Evolutionary conservation across 2,888 invertebrate genomes (phyloP), one percentile per base, ranked within the genome.

Genomic region (Neria commutata): DNA sequence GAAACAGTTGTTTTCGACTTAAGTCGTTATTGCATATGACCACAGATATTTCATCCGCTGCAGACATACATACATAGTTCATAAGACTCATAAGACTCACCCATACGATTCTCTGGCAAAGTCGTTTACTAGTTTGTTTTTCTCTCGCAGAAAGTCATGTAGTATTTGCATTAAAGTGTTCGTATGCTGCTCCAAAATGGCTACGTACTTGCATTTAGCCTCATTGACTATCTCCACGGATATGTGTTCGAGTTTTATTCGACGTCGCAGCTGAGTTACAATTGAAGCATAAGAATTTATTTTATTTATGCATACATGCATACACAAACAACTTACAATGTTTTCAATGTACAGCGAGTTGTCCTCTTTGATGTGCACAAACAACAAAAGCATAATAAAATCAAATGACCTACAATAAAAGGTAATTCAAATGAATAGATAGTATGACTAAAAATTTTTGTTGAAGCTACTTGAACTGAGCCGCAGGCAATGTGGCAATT

Each of bases 361-460:
- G 37, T 85, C 85, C 71, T 86, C 86, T 55, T 85, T 83, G 52
- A 84, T 84, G n/a, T 86, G 84, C 66, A 88, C 86, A 19, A 90
- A 78, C 67, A 90, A 84, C n/a, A 90, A 74, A 17, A 91, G 76
- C 63, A 91, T 82, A 17, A 89, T 79, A 52, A 91, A 83, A 80
- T 92, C 91, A 61, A 91, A 83, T 1, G 90, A 84, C 80, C 88
- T 88, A 62, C 11, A 61, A 67, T 11, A 52, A 42, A 29, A 3
- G 47, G 37, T n/a, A 17, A 23, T 10, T 42, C 2, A 42, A 25
- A 50, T 25, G 46, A 46, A 33, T 26, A 51, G 51, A 3, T n/a
- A 11, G n/a, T 19, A 17, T 16, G 19, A 49, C n/a, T 37, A 17
- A 37, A 21, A 53, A 46, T 34, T 25, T 11, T 21, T 10, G 16